Evolutionary conservation across 2,888 invertebrate genomes (phyloP), one percentile per base, ranked within the genome.

Genomic region (Drepanosiphum platanoidis): DNA sequence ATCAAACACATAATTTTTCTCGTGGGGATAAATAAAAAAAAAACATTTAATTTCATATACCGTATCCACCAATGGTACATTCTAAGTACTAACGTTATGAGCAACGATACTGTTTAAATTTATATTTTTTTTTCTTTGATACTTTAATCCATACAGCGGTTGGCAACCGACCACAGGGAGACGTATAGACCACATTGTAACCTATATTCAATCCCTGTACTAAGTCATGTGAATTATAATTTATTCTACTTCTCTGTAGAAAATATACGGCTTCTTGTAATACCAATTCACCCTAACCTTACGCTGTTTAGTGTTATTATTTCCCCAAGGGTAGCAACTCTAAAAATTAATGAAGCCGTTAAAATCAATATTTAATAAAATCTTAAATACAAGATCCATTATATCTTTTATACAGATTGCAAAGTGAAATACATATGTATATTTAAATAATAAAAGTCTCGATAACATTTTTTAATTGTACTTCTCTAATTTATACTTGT

Each of bases 171-270:
- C 30, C 61, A 27, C n/a, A 22, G n/a, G 11, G 8, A 61, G 9
- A 61, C 27, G n/a, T 61, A 61, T 18, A 5, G 27, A 61, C 61
- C 61, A n/a, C 22, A 61, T 1, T 27, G 0, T 27, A 61, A 22
- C 1, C 52, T 22, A 27, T 27, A 61, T 27, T 61, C 61, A 27
- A 9, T n/a, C 58, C 58, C n/a, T n/a, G n/a, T 18, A 18, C 18
- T 74, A 52, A 74, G n/a, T 46, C 32, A 0, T n/a, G n/a, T 39
- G 52, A 74, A 74, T 52, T 34, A 22, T 74, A 74, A 74, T 74
- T n/a, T n/a, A n/a, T n/a, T 32, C 22, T 74, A 58, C n/a, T 34
- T 30, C 52, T 52, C 52, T 22, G n/a, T 13, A n/a, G 22, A 74
- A 52, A 74, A 27, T 18, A 52, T 52, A 52, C 52, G 66, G 27